Conservation (phyloP, 2,797 vertebrate species). For the Choloepus didactylus region DNA sequence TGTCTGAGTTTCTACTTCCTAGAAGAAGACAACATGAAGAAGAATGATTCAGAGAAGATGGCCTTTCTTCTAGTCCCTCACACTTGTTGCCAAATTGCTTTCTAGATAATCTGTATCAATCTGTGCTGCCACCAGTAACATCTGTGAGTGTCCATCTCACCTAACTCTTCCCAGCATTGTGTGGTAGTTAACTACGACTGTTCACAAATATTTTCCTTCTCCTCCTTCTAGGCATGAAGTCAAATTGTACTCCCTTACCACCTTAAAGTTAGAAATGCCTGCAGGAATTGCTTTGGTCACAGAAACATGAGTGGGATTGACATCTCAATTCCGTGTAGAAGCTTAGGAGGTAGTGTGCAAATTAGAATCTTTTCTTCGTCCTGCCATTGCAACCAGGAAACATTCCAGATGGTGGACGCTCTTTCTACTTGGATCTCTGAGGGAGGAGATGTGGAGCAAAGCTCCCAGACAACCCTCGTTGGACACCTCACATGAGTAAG, state of each 20-base stretch:
- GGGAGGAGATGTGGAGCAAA: background rate
- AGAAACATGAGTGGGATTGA: background rate
- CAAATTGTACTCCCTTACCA: background rate
- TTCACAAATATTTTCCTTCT: background rate
- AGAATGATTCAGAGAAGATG: background rate
- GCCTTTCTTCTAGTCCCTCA: background rate
- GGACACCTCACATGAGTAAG: background rate
- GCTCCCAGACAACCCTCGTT: background rate
- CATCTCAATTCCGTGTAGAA: background rate
- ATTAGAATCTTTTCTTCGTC: background rate
- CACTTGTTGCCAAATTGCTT: background rate
- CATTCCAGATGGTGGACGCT: background rate
- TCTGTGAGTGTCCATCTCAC: background rate
- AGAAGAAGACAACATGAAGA: background rate
- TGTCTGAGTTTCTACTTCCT: background rate
- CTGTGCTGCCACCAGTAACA: background rate
- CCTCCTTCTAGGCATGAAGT: background rate
- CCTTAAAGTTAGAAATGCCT: constrained; percentile 1
- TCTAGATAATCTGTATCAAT: background rate
- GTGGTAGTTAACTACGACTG: background rate
- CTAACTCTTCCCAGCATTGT: background rate
- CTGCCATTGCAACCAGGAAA: background rate
- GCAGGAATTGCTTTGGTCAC: background rate
- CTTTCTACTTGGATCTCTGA: background rate
- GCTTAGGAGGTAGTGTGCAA: background rate